Evolutionary conservation across 2,797 vertebrate species (phyloP).

Genomic region (Lagorchestes hirsutus): DNA sequence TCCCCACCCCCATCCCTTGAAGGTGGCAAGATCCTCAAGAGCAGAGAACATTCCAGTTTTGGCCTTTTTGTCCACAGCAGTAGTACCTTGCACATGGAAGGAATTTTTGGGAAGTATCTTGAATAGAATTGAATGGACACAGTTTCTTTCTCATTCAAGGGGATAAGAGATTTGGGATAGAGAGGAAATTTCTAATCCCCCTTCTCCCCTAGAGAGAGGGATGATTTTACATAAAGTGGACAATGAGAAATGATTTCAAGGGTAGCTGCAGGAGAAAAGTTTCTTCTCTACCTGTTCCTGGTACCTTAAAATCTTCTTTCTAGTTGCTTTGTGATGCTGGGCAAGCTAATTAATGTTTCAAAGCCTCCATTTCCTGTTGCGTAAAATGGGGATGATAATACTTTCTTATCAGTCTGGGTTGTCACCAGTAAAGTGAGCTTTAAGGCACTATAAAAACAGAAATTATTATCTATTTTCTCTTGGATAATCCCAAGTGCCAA

Average conservation of each 20-base stretch:
- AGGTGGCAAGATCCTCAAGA: background rate
- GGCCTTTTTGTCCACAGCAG: background rate
- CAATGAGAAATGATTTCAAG: background rate
- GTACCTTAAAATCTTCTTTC: fast-evolving
- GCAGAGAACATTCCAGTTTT: background rate
- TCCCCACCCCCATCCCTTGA: background rate
- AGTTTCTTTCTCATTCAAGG: fast-evolving
- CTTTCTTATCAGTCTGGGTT: background rate
- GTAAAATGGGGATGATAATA: background rate
- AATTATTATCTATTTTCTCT: background rate
- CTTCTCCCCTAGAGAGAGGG: background rate
- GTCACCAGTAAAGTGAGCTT: background rate
- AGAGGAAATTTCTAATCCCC: background rate
- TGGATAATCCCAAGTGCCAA: background rate
- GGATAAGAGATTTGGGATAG: background rate
- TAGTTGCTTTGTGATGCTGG: fast-evolving
- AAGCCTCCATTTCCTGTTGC: background rate
- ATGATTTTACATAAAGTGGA: background rate
- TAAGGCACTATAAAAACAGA: background rate
- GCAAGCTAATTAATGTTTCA: background rate
- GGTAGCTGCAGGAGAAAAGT: background rate
- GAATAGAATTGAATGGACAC: background rate
- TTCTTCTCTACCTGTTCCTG: background rate
- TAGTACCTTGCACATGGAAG: background rate
- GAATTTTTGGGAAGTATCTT: background rate